Evolutionary conservation across 1,140 invertebrate genomes (phyloP).

Genomic region (Nasonia longicornis): DNA sequence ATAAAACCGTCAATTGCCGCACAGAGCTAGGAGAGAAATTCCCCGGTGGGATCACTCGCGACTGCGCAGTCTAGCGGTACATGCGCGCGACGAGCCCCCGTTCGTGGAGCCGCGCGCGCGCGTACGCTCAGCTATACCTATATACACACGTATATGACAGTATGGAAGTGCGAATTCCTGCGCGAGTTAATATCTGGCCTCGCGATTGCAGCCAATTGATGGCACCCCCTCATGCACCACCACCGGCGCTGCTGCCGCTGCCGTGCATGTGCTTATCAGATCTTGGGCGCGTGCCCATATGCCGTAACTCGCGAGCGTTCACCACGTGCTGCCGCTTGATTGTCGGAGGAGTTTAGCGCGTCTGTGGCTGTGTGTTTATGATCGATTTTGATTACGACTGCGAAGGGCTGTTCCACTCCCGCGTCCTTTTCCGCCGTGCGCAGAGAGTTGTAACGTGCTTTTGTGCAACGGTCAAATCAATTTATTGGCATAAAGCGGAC

Average conservation of each 20-base stretch:
- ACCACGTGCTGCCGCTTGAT: conserved; percentile 45
- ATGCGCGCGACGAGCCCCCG: background rate
- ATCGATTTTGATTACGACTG: conserved; percentile 2
- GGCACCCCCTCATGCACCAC: background rate
- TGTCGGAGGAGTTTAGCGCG: background rate
- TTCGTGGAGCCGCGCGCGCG: background rate
- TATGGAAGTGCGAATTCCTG: conserved; percentile 47
- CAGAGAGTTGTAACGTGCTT: background rate
- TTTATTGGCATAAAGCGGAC: background rate
- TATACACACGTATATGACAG: background rate
- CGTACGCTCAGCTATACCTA: background rate
- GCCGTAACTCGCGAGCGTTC: conserved; percentile 53
- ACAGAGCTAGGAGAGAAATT: conserved; percentile 53
- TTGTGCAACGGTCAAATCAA: background rate
- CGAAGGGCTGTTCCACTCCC: background rate
- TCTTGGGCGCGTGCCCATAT: conserved; percentile 65
- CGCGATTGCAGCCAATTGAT: conserved; percentile 65
- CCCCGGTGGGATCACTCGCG: conserved; percentile 38
- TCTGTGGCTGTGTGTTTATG: background rate
- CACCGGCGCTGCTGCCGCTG: background rate
- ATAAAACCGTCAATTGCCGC: conserved; percentile 61
- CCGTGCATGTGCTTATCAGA: conserved; percentile 60
- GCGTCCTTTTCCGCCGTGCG: background rate
- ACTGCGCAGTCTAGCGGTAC: background rate
- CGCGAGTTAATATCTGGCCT: conserved; percentile 57